Evolutionary conservation across 2,888 invertebrate genomes (phyloP).

Genomic region (Agriotes lineatus): DNA sequence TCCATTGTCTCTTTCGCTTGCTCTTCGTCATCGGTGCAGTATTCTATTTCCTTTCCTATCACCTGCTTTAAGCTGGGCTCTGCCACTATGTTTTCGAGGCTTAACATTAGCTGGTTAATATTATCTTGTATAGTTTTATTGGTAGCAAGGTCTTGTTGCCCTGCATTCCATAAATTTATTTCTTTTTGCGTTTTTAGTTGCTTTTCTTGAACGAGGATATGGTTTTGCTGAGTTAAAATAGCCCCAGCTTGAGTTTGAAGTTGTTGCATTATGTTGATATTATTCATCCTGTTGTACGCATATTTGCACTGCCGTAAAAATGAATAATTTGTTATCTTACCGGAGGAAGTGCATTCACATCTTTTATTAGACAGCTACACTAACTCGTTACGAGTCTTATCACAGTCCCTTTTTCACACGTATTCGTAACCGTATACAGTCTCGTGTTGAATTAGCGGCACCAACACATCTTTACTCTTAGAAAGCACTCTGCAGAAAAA

Average conservation of each 20-base stretch:
- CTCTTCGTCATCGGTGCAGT: conserved; percentile 26
- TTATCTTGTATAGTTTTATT: conserved; percentile 13
- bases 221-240: conserved; percentile 22
- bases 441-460: conserved; percentile 20
- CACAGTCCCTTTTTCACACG: conserved; percentile 15
- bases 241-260: conserved; percentile 10
- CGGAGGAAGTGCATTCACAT: conserved; percentile 21
- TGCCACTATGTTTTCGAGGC: conserved; percentile 30
- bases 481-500: too few relatives aligned
- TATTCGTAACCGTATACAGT: background rate
- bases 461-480: conserved; percentile 12
- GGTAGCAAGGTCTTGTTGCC: conserved; percentile 15
- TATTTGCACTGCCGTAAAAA: background rate
- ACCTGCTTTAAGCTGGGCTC: conserved; percentile 5
- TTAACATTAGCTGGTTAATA: conserved; percentile 22
- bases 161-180: conserved; percentile 19
- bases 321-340: conserved; percentile 22
- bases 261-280: background rate
- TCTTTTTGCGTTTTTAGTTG: conserved; percentile 25
- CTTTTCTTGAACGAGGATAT: conserved; percentile 15
- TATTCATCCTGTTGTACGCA: conserved; percentile 12
- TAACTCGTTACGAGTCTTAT: background rate
- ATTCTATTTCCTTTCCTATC: conserved; percentile 13
- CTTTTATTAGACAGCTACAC: conserved; percentile 1
- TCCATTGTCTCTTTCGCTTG: conserved; percentile 27